phyloP scores from a whole-genome alignment of 2,113 vertebrate genomes.

The Rhabdomys dilectus region DNA sequence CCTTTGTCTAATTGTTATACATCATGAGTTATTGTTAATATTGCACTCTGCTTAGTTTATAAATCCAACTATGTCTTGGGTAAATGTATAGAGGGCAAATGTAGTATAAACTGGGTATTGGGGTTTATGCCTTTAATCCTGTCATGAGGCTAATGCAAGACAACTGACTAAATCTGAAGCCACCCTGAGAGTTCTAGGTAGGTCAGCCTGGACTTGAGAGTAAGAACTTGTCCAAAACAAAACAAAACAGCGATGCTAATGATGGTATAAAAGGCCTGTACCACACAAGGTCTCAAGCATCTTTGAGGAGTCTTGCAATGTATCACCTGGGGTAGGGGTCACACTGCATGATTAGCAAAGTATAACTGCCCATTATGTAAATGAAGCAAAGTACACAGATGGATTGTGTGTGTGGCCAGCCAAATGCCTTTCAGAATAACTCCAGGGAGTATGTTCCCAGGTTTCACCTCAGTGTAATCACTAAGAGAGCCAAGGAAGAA shows the following conservation, averaged over 20 bases:
- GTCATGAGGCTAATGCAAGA: background rate
- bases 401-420: background rate
- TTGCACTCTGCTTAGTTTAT: background rate
- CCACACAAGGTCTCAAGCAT: background rate
- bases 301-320: background rate
- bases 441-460: background rate
- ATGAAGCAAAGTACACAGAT: background rate
- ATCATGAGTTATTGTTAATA: background rate
- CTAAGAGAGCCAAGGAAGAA: background rate
- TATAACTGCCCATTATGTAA: background rate
- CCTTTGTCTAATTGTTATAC: background rate
- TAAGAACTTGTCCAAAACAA: background rate
- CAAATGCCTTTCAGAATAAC: background rate
- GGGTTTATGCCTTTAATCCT: background rate
- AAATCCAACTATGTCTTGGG: background rate
- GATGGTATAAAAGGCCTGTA: background rate
- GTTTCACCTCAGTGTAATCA: background rate
- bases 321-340: no score
- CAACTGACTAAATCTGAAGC: background rate
- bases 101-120: background rate
- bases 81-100: no score
- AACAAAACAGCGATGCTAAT: background rate
- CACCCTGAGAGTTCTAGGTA: background rate
- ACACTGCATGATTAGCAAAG: background rate
- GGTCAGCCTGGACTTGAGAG: background rate